Conservation (phyloP, 2,113 vertebrate species). For the Lagopus leucura region DNA sequence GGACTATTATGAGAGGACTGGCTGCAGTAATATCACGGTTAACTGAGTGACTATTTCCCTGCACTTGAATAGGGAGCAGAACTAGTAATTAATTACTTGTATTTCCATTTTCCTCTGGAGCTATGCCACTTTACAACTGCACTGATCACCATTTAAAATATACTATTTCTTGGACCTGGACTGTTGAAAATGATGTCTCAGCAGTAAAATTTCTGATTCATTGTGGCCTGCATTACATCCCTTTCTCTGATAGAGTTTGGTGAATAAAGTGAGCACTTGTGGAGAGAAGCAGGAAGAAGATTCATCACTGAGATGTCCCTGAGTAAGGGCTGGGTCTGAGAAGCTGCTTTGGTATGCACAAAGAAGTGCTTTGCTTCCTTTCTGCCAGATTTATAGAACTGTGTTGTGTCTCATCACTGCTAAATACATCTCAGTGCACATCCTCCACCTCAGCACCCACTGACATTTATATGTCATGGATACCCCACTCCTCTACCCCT, state of each 20-base stretch:
- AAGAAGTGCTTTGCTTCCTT: background rate
- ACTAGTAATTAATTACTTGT: background rate
- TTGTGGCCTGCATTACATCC: background rate
- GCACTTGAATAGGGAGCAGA: background rate
- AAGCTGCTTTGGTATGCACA: rapidly evolving
- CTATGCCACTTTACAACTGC: background rate
- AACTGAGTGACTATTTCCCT: background rate
- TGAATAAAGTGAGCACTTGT: background rate
- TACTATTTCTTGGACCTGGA: background rate
- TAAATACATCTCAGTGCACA: too few relatives aligned
- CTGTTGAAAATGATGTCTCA: background rate
- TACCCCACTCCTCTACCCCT: background rate
- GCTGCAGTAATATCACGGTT: background rate
- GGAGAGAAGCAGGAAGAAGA: background rate
- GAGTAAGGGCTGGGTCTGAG: background rate
- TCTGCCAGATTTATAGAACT: background rate
- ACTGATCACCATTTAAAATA: background rate
- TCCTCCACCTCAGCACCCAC: rapidly evolving
- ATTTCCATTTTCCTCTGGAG: background rate
- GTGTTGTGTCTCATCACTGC: background rate
- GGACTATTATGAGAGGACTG: background rate
- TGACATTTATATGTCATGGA: rapidly evolving
- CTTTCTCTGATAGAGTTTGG: background rate
- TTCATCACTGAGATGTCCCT: background rate
- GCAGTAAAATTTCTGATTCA: background rate